Evolutionary conservation across 2,888 invertebrate genomes (phyloP).

Genomic region (Sipha maydis): DNA sequence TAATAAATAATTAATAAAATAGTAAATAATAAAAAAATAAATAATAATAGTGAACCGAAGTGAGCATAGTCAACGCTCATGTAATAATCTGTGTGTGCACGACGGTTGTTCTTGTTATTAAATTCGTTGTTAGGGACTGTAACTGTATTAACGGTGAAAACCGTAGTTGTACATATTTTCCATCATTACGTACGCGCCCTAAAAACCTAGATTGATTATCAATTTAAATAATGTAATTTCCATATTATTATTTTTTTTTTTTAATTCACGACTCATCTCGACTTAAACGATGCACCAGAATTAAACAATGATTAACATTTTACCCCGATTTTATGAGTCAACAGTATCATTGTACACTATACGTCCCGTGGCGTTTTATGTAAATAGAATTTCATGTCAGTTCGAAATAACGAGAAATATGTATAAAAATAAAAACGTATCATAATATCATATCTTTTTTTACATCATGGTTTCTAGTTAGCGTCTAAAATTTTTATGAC

Average conservation of each 20-base stretch:
- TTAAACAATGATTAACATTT: conserved; percentile 29
- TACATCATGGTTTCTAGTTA: background rate
- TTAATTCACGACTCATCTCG: conserved; percentile 10
- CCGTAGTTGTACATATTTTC: no score
- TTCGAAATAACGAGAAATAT: background rate
- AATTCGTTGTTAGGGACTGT: background rate
- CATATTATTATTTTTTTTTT: conserved; percentile 6
- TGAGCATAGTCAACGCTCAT: no score
- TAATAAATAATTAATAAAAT: no score
- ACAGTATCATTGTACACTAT: background rate
- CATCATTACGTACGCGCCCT: background rate
- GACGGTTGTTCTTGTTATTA: background rate
- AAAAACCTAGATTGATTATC: background rate
- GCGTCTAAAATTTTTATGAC: background rate
- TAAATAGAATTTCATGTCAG: background rate
- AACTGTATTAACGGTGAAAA: background rate
- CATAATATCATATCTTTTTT: background rate
- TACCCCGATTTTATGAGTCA: conserved; percentile 3
- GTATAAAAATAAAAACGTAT: background rate
- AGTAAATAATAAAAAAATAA: no score
- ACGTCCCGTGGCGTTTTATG: background rate
- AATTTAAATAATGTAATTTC: conserved; percentile 17
- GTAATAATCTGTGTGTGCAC: no score
- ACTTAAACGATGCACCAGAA: background rate
- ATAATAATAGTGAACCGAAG: no score